Conservation (phyloP, 2,888 invertebrate species). For the Machimus rusticus region DNA sequence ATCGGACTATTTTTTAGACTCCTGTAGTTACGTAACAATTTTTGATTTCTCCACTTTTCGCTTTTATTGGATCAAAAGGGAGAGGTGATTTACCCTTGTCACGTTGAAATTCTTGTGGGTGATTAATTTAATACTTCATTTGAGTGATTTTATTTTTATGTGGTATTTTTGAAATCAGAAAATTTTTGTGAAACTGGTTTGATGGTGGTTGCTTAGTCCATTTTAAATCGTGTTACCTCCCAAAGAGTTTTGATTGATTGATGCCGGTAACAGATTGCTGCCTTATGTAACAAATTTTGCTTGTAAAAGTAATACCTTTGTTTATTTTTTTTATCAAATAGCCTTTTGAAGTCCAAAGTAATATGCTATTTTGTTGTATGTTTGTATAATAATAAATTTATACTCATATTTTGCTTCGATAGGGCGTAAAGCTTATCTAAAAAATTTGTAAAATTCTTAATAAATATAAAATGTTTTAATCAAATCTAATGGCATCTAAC, state of each 20-base stretch:
- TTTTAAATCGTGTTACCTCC: background rate
- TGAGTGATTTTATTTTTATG: background rate
- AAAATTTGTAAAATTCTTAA: no score
- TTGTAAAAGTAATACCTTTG: background rate
- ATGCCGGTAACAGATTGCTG: background rate
- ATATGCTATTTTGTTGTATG: no score
- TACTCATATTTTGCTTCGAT: no score
- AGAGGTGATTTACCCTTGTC: background rate
- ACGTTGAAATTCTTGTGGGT: background rate
- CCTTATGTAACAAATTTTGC: background rate
- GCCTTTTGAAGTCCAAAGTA: no score
- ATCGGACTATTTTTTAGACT: background rate
- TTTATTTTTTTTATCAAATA: no score
- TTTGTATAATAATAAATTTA: no score
- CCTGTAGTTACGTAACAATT: background rate
- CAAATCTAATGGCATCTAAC: no score
- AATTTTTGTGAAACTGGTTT: background rate
- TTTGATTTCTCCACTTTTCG: background rate
- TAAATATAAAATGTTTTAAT: no score
- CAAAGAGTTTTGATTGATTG: background rate
- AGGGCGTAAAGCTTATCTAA: no score
- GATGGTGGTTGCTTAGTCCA: background rate
- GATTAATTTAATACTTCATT: background rate
- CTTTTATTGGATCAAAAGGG: background rate
- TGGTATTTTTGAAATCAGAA: background rate